Percentiles rank a stretch among this genome's conserved stretches.
These are phyloP conservation scores for Pangasianodon gigas DNA, from an alignment of 2,113 vertebrate species.

Conservation along the genomic window DNA sequence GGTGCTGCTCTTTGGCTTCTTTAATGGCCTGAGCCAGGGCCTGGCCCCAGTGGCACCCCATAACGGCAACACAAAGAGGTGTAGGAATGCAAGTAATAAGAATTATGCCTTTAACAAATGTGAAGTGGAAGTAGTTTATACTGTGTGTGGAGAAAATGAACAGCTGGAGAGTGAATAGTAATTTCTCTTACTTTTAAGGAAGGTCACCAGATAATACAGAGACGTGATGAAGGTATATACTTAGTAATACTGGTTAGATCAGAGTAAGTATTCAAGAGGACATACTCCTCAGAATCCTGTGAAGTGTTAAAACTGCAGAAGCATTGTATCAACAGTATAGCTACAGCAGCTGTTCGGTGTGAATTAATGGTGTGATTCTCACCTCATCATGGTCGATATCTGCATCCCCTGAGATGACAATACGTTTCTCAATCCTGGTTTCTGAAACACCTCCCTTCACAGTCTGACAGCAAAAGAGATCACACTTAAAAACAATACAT, in stretches of 20 bases:
- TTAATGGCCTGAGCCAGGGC: constrained; percentile 93
- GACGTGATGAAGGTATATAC: neutral
- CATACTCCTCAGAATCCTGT: neutral
- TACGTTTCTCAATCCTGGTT: constrained; percentile 95
- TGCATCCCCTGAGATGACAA: constrained; percentile 95
- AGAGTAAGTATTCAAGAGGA: neutral
- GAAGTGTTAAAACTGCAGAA: neutral
- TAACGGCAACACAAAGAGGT: constrained; percentile 79
- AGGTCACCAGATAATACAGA: constrained; percentile 9
- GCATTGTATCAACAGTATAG: neutral
- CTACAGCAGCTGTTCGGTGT: neutral
- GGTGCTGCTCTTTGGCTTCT: constrained; percentile 95
- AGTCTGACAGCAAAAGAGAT: constrained; percentile 72
- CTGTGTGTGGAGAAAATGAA: constrained; percentile 6
- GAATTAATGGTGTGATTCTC: constrained; percentile 32
- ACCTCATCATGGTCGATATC: constrained; percentile 88
- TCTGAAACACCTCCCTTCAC: constrained; percentile 95
- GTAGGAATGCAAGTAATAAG: constrained; percentile 83
- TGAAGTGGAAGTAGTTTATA: constrained; percentile 9
- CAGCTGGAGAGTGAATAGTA: neutral
- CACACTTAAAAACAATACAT: neutral
- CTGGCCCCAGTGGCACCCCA: constrained; percentile 83
- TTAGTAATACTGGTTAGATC: neutral
- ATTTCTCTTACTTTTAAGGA: neutral
- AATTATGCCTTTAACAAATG: constrained; percentile 34